Conservation (phyloP, 2,888 invertebrate genomes). For the Drosophila greeni region DNA sequence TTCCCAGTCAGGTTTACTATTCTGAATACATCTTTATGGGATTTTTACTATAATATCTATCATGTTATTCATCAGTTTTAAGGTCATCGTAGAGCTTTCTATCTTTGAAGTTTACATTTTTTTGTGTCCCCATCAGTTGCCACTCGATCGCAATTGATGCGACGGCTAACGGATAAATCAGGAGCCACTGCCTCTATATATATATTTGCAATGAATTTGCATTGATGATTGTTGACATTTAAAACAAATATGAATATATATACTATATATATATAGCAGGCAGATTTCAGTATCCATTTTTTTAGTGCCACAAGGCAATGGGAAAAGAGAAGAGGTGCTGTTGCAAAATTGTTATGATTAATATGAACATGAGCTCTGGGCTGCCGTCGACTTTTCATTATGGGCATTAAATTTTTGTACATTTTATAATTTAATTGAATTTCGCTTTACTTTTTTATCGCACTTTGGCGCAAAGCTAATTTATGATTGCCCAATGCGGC, state of each 20-base stretch:
- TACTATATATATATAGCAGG: conserved; percentile 43
- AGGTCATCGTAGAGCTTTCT: not conserved
- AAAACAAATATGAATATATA: conserved; percentile 51
- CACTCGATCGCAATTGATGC: conserved; percentile 36
- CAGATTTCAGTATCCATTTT: conserved; percentile 42
- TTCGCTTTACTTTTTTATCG: conserved; percentile 44
- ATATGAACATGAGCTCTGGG: conserved; percentile 40
- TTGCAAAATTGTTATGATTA: conserved; percentile 57
- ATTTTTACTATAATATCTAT: not conserved
- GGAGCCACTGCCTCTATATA: conserved; percentile 29
- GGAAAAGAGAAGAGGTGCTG: not conserved
- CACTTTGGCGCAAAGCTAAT: conserved; percentile 63
- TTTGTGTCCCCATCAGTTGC: conserved; percentile 18
- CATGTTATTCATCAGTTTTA: not conserved
- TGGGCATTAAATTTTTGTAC: conserved; percentile 62
- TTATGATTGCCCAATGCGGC: conserved; percentile 72
- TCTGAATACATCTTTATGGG: too few species aligned
- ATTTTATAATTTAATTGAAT: conserved; percentile 71
- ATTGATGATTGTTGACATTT: conserved; percentile 74
- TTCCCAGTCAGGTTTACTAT: too few species aligned
- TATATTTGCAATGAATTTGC: conserved; percentile 60
- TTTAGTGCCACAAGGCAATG: not conserved
- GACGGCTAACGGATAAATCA: conserved; percentile 26
- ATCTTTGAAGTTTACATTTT: too few species aligned
- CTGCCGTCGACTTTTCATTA: conserved; percentile 53